Percentiles rank a stretch among this genome's conserved stretches.
Conservation (phyloP, 2,797 vertebrate species). For the Spatula clypeata region DNA sequence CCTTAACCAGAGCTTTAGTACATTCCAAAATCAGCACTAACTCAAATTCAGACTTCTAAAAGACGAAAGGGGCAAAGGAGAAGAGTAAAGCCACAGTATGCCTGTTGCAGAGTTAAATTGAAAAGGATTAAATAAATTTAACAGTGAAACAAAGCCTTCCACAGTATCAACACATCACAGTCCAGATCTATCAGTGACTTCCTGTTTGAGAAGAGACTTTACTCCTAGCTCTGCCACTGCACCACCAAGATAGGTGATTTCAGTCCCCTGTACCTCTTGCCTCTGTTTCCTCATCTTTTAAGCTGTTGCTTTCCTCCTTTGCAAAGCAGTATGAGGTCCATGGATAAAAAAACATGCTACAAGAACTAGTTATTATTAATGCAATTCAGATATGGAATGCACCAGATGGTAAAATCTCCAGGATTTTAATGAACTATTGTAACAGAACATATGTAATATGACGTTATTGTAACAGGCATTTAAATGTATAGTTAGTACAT, state of each 20-base stretch:
- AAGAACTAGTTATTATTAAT: constrained; percentile 74
- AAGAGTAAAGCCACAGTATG: not conserved
- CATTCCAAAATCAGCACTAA: not conserved
- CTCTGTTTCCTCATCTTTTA: not conserved
- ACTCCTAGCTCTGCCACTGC: not conserved
- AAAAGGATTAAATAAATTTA: not conserved
- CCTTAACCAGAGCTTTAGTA: not conserved
- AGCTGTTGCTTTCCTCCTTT: constrained; percentile 25
- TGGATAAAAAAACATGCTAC: constrained; percentile 50
- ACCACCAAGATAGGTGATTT: not conserved
- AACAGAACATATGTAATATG: constrained; percentile 79
- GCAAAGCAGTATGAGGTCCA: constrained; percentile 58
- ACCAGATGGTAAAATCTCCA: constrained; percentile 75
- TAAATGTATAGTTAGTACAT: constrained; percentile 79
- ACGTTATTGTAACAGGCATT: constrained; percentile 76
- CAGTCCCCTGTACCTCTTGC: not conserved
- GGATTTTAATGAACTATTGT: constrained; percentile 78
- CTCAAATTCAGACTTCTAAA: not conserved
- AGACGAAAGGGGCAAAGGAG: not conserved
- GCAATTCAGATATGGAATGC: constrained; percentile 61
- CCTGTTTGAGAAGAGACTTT: not conserved
- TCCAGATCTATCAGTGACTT: not conserved
- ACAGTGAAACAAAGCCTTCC: not conserved
- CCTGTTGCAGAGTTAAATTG: not conserved
- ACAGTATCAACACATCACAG: not conserved